These are phyloP conservation scores for Mormyrus hasselquistii DNA, from an alignment of 2,797 vertebrate species.

Conservation along the genomic window DNA sequence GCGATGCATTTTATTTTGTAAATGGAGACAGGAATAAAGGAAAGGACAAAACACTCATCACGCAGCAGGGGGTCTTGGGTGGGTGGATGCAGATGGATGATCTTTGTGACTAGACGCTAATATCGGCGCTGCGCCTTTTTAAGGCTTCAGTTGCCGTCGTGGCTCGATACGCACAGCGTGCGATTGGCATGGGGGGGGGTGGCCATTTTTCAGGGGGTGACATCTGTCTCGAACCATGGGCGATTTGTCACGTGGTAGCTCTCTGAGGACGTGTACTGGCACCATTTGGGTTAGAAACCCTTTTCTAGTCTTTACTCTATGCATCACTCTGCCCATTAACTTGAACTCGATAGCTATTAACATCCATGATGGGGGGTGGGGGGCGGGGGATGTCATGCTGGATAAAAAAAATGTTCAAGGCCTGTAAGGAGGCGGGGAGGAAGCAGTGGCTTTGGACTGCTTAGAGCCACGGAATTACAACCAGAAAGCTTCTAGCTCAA, in stretches of 20 bases:
- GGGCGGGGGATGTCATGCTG: background rate
- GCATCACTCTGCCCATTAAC: background rate
- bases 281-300: background rate
- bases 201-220: background rate
- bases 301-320: background rate
- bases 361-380: background rate
- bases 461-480: background rate
- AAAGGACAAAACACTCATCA: slow-evolving; percentile 2
- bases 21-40: slow-evolving; percentile 4
- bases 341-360: background rate
- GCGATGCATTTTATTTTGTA: background rate
- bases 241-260: background rate
- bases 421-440: background rate
- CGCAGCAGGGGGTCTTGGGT: background rate
- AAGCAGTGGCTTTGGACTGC: background rate
- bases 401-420: background rate
- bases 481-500: background rate
- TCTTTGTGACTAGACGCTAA: background rate
- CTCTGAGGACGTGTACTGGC: background rate
- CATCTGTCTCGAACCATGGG: background rate
- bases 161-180: background rate
- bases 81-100: background rate
- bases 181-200: background rate
- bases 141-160: background rate
- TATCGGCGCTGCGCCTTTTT: background rate